Evolutionary conservation across 1,140 invertebrate species (phyloP), one percentile per base, ranked within the genome.

Genomic region (Meloidogyne hapla): DNA sequence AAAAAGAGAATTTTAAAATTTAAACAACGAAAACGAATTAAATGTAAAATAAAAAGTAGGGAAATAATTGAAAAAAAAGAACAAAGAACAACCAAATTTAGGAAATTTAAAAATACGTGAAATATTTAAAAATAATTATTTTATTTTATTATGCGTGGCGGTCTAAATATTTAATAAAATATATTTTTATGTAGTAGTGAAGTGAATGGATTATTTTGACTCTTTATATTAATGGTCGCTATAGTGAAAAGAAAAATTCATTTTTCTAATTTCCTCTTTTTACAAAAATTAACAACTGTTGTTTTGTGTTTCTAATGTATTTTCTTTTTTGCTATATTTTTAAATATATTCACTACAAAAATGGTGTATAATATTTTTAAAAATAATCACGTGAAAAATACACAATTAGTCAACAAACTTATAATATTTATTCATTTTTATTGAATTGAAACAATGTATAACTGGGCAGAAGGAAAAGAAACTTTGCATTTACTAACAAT

Each of bases 271-370:
- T 56, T 48, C 15, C 45, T 48, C 45, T 48, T 18, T 45, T 56
- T 56, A 56, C 48, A 56, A 56, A 56, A 56, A 56, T 56, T 8
- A 56, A 56, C 48, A 56, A 56, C 48, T 56, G 48, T 56, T 56
- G n/a, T n/a, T 56, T 56, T n/a, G n/a, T n/a, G n/a, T n/a, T n/a
- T 6, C 6, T 18, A 18, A 48, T 48, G 33, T 33, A 6, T 18
- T 18, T 5, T 15, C 5, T 18, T 18, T 18, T 48, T 5, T 48
- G 45, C n/a, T n/a, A n/a, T 56, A n/a, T 56, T 56, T 56, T 56
- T 56, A 56, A 56, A 33, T 56, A 0, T 56, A 56, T 5, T 48
- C n/a, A 56, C n/a, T 56, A 56, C 48, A 56, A 56, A 21, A 56
- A n/a, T n/a, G n/a, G 13, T 48, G n/a, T n/a, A n/a, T n/a, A n/a